These are phyloP conservation scores for Globia sparganii DNA, from an alignment of 2,888 invertebrate genomes.

Conservation along the genomic window DNA sequence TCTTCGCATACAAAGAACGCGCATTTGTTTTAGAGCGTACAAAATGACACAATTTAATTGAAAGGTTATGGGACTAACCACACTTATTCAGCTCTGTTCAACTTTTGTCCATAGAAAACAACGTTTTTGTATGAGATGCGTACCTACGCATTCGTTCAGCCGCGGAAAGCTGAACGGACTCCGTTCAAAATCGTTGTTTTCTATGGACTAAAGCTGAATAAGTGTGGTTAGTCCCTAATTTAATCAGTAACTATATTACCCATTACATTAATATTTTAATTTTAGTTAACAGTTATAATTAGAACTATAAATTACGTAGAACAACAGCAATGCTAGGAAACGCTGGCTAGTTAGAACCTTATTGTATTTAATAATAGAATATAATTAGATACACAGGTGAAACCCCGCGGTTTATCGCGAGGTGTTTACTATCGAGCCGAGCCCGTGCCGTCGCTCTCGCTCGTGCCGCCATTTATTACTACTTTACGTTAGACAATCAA, in stretches of 20 bases:
- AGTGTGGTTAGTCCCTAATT: no score
- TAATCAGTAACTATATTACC: background rate
- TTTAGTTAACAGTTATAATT: constrained; percentile 1
- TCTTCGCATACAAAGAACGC: background rate
- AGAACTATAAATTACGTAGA: background rate
- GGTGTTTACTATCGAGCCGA: background rate
- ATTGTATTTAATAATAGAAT: constrained; percentile 6
- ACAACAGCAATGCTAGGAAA: constrained; percentile 16
- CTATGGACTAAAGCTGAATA: no score
- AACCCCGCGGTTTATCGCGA: constrained; percentile 30
- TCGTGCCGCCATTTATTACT: background rate
- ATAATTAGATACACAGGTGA: constrained; percentile 26
- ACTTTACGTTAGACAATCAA: background rate
- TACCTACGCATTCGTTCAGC: no score
- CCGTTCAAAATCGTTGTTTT: no score
- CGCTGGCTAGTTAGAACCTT: background rate
- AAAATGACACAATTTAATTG: background rate
- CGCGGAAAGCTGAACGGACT: no score
- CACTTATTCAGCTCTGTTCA: no score
- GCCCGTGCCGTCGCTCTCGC: constrained; percentile 12
- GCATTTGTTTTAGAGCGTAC: background rate
- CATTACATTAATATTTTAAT: background rate
- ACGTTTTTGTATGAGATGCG: no score
- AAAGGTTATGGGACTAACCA: no score
- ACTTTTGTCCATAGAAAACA: no score